phyloP scores from a whole-genome alignment of 2,113 vertebrate genomes.

The Engystomops pustulosus region DNA sequence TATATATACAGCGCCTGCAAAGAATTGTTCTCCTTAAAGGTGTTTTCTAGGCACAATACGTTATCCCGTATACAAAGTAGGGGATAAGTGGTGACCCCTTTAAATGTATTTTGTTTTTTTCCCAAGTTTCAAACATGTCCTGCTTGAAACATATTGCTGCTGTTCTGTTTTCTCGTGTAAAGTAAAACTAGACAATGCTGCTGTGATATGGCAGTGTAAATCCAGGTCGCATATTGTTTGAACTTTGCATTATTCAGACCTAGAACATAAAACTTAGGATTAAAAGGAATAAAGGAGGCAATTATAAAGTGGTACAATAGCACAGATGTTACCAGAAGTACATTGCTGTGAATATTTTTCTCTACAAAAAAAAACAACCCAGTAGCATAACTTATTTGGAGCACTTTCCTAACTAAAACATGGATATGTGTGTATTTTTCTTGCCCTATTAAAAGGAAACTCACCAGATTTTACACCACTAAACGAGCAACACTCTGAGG shows the following conservation, averaged over 20 bases:
- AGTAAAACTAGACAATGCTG: neutral
- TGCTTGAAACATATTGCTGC: neutral
- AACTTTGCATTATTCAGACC: neutral
- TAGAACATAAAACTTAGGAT: neutral
- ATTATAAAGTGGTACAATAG: neutral
- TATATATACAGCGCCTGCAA: too few relatives aligned
- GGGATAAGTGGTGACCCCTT: too few relatives aligned
- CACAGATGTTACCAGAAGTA: neutral
- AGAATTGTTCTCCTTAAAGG: too few relatives aligned
- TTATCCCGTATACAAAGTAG: too few relatives aligned
- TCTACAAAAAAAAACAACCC: too few relatives aligned
- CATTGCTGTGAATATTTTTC: neutral
- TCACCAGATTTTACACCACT: too few relatives aligned
- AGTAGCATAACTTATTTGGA: neutral
- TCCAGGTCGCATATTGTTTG: neutral
- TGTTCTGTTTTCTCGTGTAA: neutral
- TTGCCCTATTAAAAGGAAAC: too few relatives aligned
- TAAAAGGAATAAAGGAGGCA: neutral
- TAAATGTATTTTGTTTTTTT: neutral
- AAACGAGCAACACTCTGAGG: too few relatives aligned
- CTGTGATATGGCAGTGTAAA: neutral
- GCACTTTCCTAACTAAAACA: too few relatives aligned
- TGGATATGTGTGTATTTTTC: too few relatives aligned
- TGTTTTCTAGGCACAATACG: too few relatives aligned
- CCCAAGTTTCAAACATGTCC: neutral